Evolutionary conservation across 2,797 vertebrate species (phyloP), one percentile per base, ranked within the genome.

Genomic region (Platalea minor): DNA sequence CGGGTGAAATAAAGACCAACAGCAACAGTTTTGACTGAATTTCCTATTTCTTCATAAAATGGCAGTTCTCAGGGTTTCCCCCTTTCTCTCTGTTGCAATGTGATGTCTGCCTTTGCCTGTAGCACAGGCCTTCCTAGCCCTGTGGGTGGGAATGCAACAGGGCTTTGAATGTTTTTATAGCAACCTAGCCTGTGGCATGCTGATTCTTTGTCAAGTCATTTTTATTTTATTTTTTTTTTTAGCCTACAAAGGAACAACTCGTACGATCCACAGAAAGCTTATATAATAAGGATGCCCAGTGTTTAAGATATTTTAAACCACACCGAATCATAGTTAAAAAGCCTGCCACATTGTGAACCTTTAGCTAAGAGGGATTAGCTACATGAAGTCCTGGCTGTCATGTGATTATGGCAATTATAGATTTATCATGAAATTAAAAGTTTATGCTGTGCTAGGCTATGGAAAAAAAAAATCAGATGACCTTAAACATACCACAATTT

Each of bases 131-230:
- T 97, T 89, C 53, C 63, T 35, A 54, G 82, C 85, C 92, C 86
- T 46, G 57, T 96, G 96, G 97, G 96, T 93, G 60, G 94, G 88
- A 97, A 93, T 24, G 75, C 95, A 96, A 88, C 85, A 91, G 97
- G 97, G 97, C 98, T 98, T 98, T 96, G 96, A 95, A 95, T 97
- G 96, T 98, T 98, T 98, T 98, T 98, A 95, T 95, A 96, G 95
- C 84, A 85, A 83, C 92, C 93, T 97, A 94, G 97, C 98, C 98
- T 91, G 95, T 98, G 97, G 98, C 98, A 12, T 77, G 93, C 95
- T 88, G 92, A 89, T 91, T 95, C 97, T 96, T 98, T 97, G 77
- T 96, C 90, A 97, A 97, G 97, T 98, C 97, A 94, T 97, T 96
- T 95, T 97, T 94, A 67, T 91, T 93, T 91, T 93, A 89, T 85